Evolutionary conservation across 2,113 vertebrate genomes (phyloP).

Genomic region (Isurus oxyrinchus): DNA sequence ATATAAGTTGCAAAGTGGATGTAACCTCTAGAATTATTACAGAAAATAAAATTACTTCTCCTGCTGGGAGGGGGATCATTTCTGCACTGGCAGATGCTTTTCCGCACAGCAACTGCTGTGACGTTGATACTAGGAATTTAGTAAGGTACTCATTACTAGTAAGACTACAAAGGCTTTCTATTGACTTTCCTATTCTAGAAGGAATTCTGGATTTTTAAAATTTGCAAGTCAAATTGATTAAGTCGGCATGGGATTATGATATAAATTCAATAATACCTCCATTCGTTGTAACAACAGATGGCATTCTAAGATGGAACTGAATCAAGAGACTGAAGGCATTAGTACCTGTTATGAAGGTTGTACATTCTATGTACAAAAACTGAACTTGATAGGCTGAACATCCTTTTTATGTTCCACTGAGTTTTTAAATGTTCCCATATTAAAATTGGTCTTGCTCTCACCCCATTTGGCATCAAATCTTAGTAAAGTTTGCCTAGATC

Average conservation of each 20-base stretch:
- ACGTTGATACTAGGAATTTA: background rate
- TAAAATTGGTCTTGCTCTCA: background rate
- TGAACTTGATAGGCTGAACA: background rate
- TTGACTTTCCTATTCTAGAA: background rate
- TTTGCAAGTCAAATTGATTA: background rate
- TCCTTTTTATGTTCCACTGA: background rate
- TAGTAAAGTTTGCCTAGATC: background rate
- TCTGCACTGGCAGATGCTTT: background rate
- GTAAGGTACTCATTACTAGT: background rate
- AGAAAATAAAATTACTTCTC: background rate
- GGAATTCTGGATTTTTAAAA: slow-evolving; percentile 10
- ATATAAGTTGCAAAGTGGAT: background rate
- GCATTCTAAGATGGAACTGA: background rate
- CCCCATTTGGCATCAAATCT: background rate
- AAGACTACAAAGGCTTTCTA: background rate
- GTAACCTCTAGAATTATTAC: background rate
- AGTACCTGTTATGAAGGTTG: background rate
- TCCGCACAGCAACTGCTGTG: background rate
- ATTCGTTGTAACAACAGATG: background rate
- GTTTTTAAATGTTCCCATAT: background rate
- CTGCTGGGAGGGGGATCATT: background rate
- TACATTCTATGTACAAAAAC: background rate
- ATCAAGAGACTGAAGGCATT: background rate
- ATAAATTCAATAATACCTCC: slow-evolving; percentile 2
- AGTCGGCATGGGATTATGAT: background rate